Conservation (phyloP, 2,113 vertebrate species). For the Elanus axillaris region DNA sequence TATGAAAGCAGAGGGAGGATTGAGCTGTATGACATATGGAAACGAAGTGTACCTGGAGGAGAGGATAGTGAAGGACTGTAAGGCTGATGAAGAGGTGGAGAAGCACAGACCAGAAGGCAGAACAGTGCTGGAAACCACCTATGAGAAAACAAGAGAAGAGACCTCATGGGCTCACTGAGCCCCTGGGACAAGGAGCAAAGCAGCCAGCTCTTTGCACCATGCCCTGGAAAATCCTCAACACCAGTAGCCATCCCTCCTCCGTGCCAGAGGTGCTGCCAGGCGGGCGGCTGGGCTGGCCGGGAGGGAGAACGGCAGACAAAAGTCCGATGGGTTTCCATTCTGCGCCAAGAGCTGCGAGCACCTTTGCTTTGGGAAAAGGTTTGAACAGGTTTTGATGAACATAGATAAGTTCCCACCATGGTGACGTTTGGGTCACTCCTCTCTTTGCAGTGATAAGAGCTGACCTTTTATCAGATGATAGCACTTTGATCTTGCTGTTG, state of each 20-base stretch:
- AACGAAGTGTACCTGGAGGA: too few species aligned
- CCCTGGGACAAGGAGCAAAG: background rate
- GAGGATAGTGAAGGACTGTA: background rate
- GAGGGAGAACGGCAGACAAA: background rate
- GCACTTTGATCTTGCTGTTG: background rate
- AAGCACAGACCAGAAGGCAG: background rate
- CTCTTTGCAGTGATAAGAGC: background rate
- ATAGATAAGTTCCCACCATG: background rate
- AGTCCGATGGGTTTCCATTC: background rate
- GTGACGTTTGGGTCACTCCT: background rate
- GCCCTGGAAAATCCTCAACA: fast-evolving
- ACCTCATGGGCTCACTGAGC: fast-evolving
- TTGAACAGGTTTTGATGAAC: background rate
- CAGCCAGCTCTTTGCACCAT: fast-evolving
- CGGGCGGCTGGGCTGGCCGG: background rate
- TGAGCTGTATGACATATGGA: background rate
- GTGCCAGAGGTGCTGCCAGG: background rate
- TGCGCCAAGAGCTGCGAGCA: background rate
- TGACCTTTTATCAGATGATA: background rate
- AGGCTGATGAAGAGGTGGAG: background rate
- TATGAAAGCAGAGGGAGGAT: background rate
- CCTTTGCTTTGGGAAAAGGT: background rate
- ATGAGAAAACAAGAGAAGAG: fast-evolving
- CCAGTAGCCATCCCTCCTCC: background rate
- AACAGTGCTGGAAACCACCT: background rate